A percentile compares a stretch with the other conserved stretches of the same genome.
Evolutionary conservation across 1,140 invertebrate genomes (phyloP).

Genomic region (Trichonephila clavipes): DNA sequence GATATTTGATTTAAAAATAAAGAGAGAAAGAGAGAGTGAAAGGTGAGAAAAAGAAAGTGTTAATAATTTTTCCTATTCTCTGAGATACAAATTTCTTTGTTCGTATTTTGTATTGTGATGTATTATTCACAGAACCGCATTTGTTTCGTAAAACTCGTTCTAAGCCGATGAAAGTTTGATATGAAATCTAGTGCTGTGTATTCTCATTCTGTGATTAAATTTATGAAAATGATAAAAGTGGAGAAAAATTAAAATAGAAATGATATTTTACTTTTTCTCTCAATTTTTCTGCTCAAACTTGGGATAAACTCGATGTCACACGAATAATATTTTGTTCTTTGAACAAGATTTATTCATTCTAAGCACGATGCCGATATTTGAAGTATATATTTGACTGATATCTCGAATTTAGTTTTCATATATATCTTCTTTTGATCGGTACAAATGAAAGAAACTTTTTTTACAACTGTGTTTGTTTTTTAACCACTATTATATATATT

Average conservation of each 20-base stretch:
- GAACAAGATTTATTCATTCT: constrained; percentile 27
- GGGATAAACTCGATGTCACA: background rate
- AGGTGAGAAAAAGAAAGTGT: constrained; percentile 15
- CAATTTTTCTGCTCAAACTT: background rate
- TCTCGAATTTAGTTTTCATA: background rate
- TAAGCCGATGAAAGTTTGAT: constrained; percentile 33
- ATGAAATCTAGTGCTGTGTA: background rate
- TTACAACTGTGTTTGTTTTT: no score
- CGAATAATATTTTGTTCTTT: background rate
- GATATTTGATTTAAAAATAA: constrained; percentile 1
- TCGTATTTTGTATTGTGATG: constrained; percentile 2
- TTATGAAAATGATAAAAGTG: background rate
- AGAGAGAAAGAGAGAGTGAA: background rate
- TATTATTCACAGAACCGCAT: background rate
- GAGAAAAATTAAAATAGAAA: background rate
- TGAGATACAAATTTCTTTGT: background rate
- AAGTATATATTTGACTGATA: background rate
- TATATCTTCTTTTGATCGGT: background rate
- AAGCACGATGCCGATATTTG: background rate
- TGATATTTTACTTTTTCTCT: background rate
- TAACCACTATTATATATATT: no score
- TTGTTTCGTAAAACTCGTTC: constrained; percentile 1
- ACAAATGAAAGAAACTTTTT: no score
- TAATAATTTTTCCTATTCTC: background rate
- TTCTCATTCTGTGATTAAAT: constrained; percentile 27